Conservation (phyloP, 2,888 invertebrate species). For the Hanleya hanleyi region DNA sequence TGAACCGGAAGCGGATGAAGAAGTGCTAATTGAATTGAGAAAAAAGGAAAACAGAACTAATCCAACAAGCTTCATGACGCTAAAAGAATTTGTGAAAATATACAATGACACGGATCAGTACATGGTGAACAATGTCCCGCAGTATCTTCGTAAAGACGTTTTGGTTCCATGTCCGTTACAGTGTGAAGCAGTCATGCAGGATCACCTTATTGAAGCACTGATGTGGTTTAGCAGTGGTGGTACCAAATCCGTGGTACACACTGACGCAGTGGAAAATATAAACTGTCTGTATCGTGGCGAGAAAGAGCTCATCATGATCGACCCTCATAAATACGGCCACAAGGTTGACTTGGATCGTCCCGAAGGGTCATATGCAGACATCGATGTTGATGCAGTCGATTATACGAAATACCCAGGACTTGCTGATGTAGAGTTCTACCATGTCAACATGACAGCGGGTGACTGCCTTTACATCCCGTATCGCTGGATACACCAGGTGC, state of each 20-base stretch:
- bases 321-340: conserved; percentile 55
- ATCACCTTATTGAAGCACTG: conserved; percentile 58
- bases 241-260: conserved; percentile 72
- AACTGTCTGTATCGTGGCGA: conserved; percentile 69
- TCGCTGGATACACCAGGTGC: conserved; percentile 70
- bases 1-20: conserved; percentile 42
- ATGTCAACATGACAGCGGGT: conserved; percentile 60
- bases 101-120: conserved; percentile 66
- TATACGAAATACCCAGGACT: conserved; percentile 63
- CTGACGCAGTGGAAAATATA: conserved; percentile 71
- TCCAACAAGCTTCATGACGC: conserved; percentile 51
- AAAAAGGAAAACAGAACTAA: conserved; percentile 69
- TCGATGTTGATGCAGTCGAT: conserved; percentile 71
- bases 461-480: conserved; percentile 71
- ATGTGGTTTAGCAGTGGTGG: conserved; percentile 74
- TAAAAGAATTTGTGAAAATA: conserved; percentile 61
- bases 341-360: conserved; percentile 62
- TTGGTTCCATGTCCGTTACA: conserved; percentile 66
- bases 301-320: conserved; percentile 67
- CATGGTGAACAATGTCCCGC: conserved; percentile 69
- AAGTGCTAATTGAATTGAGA: conserved; percentile 61
- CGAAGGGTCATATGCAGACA: conserved; percentile 65
- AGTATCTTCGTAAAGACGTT: conserved; percentile 61
- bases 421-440: conserved; percentile 60
- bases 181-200: conserved; percentile 54